Percentiles rank a stretch among this genome's conserved stretches.
These are phyloP conservation scores for Craterocephalus amniculus DNA, from an alignment of 2,797 vertebrate species.

Conservation along the genomic window DNA sequence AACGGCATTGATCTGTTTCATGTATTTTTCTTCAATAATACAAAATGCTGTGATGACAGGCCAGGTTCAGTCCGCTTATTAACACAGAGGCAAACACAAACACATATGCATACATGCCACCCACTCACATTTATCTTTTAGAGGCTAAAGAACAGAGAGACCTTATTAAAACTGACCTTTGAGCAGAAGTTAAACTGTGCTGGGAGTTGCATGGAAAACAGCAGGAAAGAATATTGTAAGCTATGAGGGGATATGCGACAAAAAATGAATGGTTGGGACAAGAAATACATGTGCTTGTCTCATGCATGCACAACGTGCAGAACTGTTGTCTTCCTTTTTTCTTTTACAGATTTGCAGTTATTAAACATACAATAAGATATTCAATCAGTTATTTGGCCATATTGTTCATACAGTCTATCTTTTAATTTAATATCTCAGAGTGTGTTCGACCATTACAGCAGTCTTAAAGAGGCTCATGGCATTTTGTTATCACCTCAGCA, in stretches of 20 bases:
- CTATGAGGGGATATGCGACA: background rate
- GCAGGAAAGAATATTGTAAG: background rate
- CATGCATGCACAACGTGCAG: background rate
- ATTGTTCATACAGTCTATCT: background rate
- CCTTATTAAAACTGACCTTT: slow-evolving; percentile 76
- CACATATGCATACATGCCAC: slow-evolving; percentile 20
- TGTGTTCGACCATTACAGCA: background rate
- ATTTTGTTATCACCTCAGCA: background rate
- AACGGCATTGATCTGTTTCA: slow-evolving; percentile 73
- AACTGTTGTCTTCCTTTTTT: background rate
- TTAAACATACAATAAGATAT: background rate
- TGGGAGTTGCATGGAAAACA: slow-evolving; percentile 8
- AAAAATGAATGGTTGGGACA: background rate
- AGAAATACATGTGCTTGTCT: background rate
- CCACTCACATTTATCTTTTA: slow-evolving; percentile 28
- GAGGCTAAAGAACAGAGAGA: slow-evolving; percentile 45
- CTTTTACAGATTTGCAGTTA: background rate
- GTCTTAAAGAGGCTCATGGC: background rate
- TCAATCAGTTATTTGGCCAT: background rate
- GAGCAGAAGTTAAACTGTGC: slow-evolving; percentile 33
- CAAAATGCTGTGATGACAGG: slow-evolving; percentile 56
- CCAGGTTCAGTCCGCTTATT: slow-evolving; percentile 50
- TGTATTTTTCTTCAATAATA: slow-evolving; percentile 59
- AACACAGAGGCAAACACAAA: slow-evolving; percentile 23
- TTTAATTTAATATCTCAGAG: background rate